These are phyloP conservation scores for Drosophila orena DNA, from an alignment of 1,140 invertebrate genomes.

Conservation along the genomic window DNA sequence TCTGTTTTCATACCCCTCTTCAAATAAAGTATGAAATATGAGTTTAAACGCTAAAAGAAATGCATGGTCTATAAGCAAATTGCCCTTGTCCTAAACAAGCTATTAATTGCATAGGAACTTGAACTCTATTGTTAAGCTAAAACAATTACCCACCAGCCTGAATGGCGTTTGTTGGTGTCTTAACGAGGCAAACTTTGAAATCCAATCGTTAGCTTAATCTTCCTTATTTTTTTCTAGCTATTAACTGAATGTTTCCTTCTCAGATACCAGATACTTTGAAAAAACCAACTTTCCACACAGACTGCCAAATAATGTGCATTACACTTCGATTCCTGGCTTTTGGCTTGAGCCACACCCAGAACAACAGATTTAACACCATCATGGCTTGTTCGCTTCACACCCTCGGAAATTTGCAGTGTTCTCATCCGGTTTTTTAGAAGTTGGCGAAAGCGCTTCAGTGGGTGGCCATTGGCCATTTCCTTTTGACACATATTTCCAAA, in stretches of 20 bases:
- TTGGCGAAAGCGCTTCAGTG: background rate
- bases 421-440: background rate
- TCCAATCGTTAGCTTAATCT: slow-evolving; percentile 9
- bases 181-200: slow-evolving; percentile 8
- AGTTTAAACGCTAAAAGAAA: background rate
- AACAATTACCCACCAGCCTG: slow-evolving; percentile 2
- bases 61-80: too few relatives aligned
- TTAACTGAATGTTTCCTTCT: slow-evolving; percentile 12
- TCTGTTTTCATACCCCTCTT: background rate
- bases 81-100: too few relatives aligned
- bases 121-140: background rate
- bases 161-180: slow-evolving; percentile 10
- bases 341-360: slow-evolving; percentile 23
- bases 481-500: slow-evolving; percentile 69
- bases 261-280: background rate
- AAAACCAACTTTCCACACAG: slow-evolving; percentile 13
- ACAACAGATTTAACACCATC: slow-evolving; percentile 50
- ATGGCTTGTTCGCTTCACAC: slow-evolving; percentile 29
- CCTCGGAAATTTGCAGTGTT: slow-evolving; percentile 2
- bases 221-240: slow-evolving; percentile 8
- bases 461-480: slow-evolving; percentile 58
- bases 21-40: background rate
- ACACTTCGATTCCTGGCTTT: slow-evolving; percentile 32
- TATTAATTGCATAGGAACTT: background rate
- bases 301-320: slow-evolving; percentile 37